These are phyloP conservation scores for Syngnathus scovelli DNA, from an alignment of 2,113 vertebrate species.

Conservation along the genomic window DNA sequence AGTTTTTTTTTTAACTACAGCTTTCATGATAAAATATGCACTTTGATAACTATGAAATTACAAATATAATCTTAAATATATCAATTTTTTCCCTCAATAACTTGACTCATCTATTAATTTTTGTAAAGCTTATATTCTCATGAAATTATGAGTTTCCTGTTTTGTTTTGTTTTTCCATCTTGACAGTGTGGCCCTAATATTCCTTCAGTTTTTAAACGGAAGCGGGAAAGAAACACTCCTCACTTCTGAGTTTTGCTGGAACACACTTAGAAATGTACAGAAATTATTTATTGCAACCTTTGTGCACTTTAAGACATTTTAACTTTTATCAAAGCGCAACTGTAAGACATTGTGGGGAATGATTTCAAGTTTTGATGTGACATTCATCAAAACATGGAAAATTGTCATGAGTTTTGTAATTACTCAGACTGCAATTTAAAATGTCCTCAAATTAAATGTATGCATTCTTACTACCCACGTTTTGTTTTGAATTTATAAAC, in stretches of 20 bases:
- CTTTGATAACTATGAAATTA: too few relatives aligned
- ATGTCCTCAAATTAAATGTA: neutral
- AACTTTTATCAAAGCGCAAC: neutral
- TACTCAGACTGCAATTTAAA: neutral
- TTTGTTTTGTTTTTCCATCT: neutral
- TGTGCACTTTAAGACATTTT: slow-evolving; percentile 60
- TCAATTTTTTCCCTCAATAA: too few relatives aligned
- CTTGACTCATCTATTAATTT: too few relatives aligned
- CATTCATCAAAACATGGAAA: neutral
- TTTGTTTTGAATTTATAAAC: neutral
- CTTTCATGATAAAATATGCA: too few relatives aligned
- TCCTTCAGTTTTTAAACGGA: neutral
- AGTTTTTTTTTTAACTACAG: too few relatives aligned
- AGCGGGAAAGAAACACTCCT: neutral
- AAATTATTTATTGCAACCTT: slow-evolving; percentile 52
- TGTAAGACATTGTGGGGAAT: neutral
- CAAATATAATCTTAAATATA: too few relatives aligned
- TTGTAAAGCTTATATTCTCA: neutral
- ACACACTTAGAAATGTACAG: slow-evolving; percentile 20
- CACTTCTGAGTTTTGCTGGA: neutral
- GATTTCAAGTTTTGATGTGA: neutral
- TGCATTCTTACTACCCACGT: neutral
- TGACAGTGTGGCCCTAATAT: neutral
- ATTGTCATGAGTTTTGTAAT: neutral
- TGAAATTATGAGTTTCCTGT: neutral